phyloP scores from a whole-genome alignment of 2,113 vertebrate species.

The Barnardius zonarius region DNA sequence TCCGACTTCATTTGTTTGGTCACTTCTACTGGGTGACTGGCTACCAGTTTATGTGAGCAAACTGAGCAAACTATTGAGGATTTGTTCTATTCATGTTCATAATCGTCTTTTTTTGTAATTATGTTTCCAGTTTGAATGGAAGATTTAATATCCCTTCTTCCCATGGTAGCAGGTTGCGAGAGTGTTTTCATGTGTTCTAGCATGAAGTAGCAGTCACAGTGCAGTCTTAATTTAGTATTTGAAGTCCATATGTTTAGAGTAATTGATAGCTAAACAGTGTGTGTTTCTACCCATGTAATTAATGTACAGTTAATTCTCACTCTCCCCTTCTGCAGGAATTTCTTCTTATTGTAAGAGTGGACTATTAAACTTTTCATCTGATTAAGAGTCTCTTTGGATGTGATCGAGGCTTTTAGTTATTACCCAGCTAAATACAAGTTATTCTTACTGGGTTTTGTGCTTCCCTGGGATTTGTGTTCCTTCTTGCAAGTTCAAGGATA shows the following conservation, averaged over 20 bases:
- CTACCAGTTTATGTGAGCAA: neutral
- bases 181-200: neutral
- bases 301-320: neutral
- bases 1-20: neutral
- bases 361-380: neutral
- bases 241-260: neutral
- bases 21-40: neutral
- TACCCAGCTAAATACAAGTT: neutral
- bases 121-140: neutral
- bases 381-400: neutral
- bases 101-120: neutral
- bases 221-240: neutral
- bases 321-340: accelerated
- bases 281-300: neutral
- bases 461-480: neutral
- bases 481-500: neutral
- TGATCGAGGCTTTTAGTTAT: neutral
- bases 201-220: neutral
- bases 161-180: neutral
- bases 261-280: neutral
- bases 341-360: neutral
- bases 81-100: neutral
- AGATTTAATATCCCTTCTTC: neutral
- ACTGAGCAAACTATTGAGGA: neutral
- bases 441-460: neutral